phyloP scores from a whole-genome alignment of 37 sponge, comb jelly and placozoan genomes.

The Chondrosia reniformis region DNA sequence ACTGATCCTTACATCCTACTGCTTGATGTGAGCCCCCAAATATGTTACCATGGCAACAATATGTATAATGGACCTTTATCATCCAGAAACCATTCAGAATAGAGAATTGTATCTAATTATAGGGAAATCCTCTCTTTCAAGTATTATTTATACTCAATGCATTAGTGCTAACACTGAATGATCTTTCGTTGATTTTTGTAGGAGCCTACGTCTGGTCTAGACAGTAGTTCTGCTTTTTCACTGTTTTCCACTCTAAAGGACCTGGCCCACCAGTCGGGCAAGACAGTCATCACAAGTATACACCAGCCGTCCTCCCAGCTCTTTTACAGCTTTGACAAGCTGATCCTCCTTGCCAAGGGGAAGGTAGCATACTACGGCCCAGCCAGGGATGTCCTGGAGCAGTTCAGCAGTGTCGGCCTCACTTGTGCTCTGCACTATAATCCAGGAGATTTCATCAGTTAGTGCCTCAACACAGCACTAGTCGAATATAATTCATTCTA shows the following conservation, averaged over 20 bases:
- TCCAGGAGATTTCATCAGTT: conserved; percentile 80
- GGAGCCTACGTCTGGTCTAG: conserved; percentile 91
- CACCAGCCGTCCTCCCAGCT: conserved; percentile 87
- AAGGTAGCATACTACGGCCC: conserved; percentile 81
- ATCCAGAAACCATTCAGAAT: no score
- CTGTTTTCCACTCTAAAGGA: conserved; percentile 44
- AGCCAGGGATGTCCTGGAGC: conserved; percentile 34
- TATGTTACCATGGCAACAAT: not conserved
- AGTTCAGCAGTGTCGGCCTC: conserved; percentile 50
- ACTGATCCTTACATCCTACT: conserved; percentile 67
- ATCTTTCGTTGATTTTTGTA: not conserved
- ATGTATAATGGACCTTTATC: no score
- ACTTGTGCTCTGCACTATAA: conserved; percentile 72
- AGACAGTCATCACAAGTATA: conserved; percentile 59
- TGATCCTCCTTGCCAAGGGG: conserved; percentile 72
- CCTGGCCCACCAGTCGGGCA: conserved; percentile 49
- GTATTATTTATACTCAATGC: no score
- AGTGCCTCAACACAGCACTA: not conserved
- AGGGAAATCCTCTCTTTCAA: no score
- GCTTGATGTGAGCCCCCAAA: conserved; percentile 55
- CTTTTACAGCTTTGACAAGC: conserved; percentile 69
- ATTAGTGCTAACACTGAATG: not conserved
- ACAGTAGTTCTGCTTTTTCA: conserved; percentile 66
- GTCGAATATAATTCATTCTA: no score
- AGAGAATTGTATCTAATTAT: no score